phyloP scores from a whole-genome alignment of 2,113 vertebrate genomes.

The Hippoglossus stenolepis region DNA sequence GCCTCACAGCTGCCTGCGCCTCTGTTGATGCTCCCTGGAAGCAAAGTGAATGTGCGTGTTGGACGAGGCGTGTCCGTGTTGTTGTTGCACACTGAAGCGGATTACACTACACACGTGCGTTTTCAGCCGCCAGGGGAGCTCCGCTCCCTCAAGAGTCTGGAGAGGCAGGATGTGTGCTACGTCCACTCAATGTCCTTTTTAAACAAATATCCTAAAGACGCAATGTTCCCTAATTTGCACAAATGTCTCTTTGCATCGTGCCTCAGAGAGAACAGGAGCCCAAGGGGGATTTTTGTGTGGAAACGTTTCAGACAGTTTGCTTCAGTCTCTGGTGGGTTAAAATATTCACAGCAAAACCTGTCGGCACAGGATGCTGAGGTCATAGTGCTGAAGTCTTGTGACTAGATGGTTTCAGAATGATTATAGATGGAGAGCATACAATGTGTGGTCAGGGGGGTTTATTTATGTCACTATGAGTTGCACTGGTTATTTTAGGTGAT shows the following conservation, averaged over 20 bases:
- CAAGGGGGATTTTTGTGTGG: not conserved
- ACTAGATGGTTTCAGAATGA: not conserved
- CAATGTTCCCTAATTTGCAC: not conserved
- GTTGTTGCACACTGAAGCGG: constrained; percentile 21
- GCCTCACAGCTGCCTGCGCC: constrained; percentile 56
- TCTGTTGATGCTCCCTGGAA: constrained; percentile 27
- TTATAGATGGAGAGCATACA: not conserved
- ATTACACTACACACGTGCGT: constrained; percentile 1
- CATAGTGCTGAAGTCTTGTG: too few relatives aligned
- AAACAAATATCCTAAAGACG: not conserved
- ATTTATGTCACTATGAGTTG: too few relatives aligned
- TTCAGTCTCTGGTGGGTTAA: constrained; percentile 6
- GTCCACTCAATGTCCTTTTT: constrained; percentile 1
- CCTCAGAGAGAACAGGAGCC: not conserved
- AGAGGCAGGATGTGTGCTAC: not conserved
- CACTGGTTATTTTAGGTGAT: too few relatives aligned
- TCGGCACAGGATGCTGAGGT: not conserved
- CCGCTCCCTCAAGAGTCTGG: constrained; percentile 15
- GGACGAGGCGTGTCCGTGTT: constrained; percentile 51
- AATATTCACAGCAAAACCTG: not conserved
- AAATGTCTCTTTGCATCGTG: constrained; percentile 2
- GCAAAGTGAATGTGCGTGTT: not conserved
- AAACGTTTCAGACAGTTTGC: constrained; percentile 11
- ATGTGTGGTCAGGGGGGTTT: not conserved
- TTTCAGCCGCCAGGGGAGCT: not conserved